phyloP scores from a whole-genome alignment of 2,113 vertebrate genomes.

The Tachuris rubrigastra region DNA sequence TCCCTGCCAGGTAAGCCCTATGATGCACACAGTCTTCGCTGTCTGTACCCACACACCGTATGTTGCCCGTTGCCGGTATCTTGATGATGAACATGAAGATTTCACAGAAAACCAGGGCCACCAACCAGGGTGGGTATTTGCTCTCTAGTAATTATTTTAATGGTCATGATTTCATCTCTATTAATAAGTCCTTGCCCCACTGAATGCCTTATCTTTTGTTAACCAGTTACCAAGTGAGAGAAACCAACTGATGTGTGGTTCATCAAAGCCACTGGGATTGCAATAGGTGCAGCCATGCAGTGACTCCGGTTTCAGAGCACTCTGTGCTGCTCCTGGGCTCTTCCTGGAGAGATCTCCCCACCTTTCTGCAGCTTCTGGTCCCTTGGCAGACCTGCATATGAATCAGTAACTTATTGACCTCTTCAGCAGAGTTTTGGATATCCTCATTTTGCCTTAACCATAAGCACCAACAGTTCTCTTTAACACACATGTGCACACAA shows the following conservation, averaged over 20 bases:
- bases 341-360: not conserved
- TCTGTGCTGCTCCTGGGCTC: not conserved
- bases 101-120: not conserved
- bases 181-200: not conserved
- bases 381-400: not conserved
- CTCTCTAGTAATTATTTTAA: not conserved
- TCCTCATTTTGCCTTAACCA: not conserved
- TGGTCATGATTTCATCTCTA: not conserved
- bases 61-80: rapidly evolving
- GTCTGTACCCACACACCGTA: not conserved
- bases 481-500: not conserved
- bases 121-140: not conserved
- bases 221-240: not conserved
- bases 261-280: not conserved
- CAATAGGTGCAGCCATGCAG: too few relatives aligned
- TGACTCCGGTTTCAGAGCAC: not conserved
- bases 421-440: not conserved
- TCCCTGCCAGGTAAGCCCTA: not conserved
- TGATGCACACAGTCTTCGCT: not conserved
- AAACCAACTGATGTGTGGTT: not conserved
- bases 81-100: not conserved
- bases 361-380: not conserved
- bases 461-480: not conserved
- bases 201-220: constrained; percentile 19
- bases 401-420: not conserved